Percentiles rank a stretch among this genome's conserved stretches.
Evolutionary conservation across 2,888 invertebrate species (phyloP).

Genomic region (Campoplex capitator): DNA sequence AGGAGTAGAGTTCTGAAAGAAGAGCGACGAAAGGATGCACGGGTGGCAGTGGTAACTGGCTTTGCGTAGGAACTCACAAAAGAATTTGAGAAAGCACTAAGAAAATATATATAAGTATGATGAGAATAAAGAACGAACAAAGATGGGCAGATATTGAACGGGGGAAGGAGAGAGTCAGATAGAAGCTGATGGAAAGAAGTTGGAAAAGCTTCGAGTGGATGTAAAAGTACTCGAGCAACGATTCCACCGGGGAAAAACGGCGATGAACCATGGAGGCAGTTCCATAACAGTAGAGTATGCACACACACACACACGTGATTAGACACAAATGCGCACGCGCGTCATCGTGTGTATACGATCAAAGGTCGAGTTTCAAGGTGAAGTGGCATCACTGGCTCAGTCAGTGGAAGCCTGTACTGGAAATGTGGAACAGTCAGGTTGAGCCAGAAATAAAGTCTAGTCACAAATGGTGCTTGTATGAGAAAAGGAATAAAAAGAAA

Average conservation of each 20-base stretch:
- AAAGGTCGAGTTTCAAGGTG: neutral
- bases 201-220: conserved; percentile 33
- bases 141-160: conserved; percentile 20
- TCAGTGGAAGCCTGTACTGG: neutral
- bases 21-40: conserved; percentile 40
- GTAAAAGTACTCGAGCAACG: conserved; percentile 41
- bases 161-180: conserved; percentile 19
- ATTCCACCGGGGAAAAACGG: conserved; percentile 58
- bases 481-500: conserved; percentile 27
- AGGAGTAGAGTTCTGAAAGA: conserved; percentile 26
- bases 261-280: conserved; percentile 27
- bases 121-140: conserved; percentile 30
- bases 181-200: conserved; percentile 52
- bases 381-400: conserved; percentile 7
- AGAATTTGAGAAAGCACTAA: conserved; percentile 44
- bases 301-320: neutral
- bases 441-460: conserved; percentile 13
- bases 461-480: neutral
- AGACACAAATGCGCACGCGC: neutral
- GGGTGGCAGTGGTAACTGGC: conserved; percentile 47
- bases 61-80: conserved; percentile 66
- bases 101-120: too few relatives aligned
- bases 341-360: neutral
- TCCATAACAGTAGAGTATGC: conserved; percentile 9
- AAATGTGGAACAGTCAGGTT: neutral